phyloP scores from a whole-genome alignment of 35 echinoderm and acorn worm species.

The Eucidaris tribuloides region DNA sequence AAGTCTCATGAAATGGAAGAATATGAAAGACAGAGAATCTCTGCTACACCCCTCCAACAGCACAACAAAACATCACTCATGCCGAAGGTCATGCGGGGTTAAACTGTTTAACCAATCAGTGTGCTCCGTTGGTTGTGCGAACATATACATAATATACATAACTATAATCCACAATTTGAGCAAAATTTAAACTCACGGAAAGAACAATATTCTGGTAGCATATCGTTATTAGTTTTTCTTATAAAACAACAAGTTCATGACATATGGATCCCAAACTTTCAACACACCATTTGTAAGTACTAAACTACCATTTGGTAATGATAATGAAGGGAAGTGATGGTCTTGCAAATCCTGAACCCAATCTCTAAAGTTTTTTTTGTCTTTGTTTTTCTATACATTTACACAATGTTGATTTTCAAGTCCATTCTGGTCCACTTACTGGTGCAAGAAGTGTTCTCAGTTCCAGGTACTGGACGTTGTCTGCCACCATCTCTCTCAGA shows the following conservation, averaged over 20 bases:
- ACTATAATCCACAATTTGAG: no score
- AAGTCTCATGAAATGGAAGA: not conserved
- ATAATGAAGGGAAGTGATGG: no score
- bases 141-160: no score
- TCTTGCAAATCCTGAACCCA: not conserved
- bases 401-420: not conserved
- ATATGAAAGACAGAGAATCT: not conserved
- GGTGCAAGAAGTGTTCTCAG: slow-evolving; percentile 17
- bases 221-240: no score
- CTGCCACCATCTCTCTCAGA: slow-evolving; percentile 38
- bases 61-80: no score
- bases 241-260: not conserved
- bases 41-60: no score
- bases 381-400: not conserved
- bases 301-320: no score
- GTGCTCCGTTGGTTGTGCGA: no score
- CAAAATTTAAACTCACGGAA: no score
- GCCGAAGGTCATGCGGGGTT: not conserved
- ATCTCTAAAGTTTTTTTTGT: not conserved
- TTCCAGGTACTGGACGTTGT: slow-evolving; percentile 78
- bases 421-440: slow-evolving; percentile 15
- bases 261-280: not conserved
- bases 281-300: no score
- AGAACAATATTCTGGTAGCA: no score
- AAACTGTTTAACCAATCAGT: no score